Base-by-base conservation (phyloP, 2,888 invertebrate genomes). In the Scaptodrosophila latifasciaeformis region DNA sequence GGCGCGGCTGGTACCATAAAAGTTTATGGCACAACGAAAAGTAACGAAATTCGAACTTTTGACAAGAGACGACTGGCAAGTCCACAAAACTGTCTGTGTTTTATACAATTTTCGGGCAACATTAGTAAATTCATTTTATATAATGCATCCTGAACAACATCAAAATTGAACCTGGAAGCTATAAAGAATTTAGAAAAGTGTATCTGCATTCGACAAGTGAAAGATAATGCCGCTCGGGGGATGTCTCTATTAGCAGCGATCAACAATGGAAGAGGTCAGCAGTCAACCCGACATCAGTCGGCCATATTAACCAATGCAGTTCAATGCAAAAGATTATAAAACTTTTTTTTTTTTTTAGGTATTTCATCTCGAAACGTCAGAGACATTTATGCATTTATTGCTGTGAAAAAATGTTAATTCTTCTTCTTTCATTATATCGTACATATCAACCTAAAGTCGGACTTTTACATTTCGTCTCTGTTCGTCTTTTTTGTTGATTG, bases 341-440 rank as follows among this genome's bases (percentile, higher is more conserved):
- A 71, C 72, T 63, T 9, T n/a, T n/a, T n/a, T n/a, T n/a, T n/a
- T n/a, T n/a, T n/a, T n/a, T n/a, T n/a, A n/a, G 24, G 7, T 66
- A 66, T 70, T 15, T 42, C 34, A 66, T 57, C 69, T 77, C 55
- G 49, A n/a, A n/a, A n/a, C n/a, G 45, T 42, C 45, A 15, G 37
- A 30, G 34, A 39, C 12, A 49, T 44, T 81, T 79, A 77, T 77
- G 70, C 59, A 63, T 77, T 81, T 81, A 77, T 77, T 70, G 64
- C 81, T 81, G 77, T 77, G 80, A 81, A 77, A 75, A 79, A 66
- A 67, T 78, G 65, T 75, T 80, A 67, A 78, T 75, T 78, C 81
- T 68, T 58, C 59, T 47, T 59, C 54, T 59, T 72, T 72, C 79
- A 67, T 77, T 77, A n/a, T n/a, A n/a, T n/a, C n/a, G n/a, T n/a